Base-by-base conservation (phyloP, 2,888 invertebrate genomes). In the Netelia melanura region DNA sequence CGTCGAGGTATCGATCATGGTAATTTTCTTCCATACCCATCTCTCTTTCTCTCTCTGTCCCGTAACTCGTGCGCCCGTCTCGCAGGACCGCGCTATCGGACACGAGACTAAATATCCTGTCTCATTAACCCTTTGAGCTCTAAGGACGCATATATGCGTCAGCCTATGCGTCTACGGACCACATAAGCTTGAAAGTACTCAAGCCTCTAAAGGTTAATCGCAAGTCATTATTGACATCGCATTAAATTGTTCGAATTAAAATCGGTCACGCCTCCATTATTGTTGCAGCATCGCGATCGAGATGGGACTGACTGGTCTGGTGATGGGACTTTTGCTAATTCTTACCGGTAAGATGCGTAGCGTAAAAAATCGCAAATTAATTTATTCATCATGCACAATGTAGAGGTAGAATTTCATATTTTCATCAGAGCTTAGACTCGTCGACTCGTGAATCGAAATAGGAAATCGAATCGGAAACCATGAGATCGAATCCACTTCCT, bases 301-400 rank as follows among this genome's bases (percentile, higher is more conserved):
- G 43, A 76, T 86, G 84, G 65, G 83, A 58, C 52, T 64, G 54
- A 21, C 30, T 25, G 72, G 54, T 17, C 65, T 78, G 23, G 11
- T 86, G 70, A 44, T 80, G 58, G 84, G 71, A 54, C 70, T 84
- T 65, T 30, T 82, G 65, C 71, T 86, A 65, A 86, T 83, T 23
- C 71, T 79, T 30, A 75, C 23, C 54, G 86, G 86, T 87, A 86
- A 87, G 86, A 70, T 21, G 56, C 30, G 11, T 52, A 21, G 56
- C 17, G 48, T 25, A 62, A 43, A 43, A 43, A 62, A 52, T 62
- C 52, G 44, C 14, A 23, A 38, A n/a, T 43, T 30, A 43, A 71
- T 64, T 11, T 2, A 44, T 38, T 61, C 25, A 48, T 48, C 3
- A 52, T 64, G 14, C 14, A 30, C 17, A 23, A 67, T 25, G 70